These are phyloP conservation scores for Rhinogobius similis DNA, from an alignment of 2,113 vertebrate species.

Conservation along the genomic window DNA sequence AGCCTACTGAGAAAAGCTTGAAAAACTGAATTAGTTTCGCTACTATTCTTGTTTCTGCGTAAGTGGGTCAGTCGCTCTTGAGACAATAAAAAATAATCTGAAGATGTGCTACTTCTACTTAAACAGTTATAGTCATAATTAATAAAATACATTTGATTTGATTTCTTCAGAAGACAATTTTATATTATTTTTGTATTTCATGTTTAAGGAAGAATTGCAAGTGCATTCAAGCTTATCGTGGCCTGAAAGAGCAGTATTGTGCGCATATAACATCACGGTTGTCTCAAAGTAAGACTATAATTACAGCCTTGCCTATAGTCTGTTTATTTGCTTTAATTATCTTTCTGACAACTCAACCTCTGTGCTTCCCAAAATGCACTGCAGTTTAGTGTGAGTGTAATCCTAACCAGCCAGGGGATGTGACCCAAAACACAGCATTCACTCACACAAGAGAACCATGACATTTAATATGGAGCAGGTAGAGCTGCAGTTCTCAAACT, in stretches of 20 bases:
- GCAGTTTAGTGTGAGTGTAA: constrained; percentile 7
- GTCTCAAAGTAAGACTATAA: constrained; percentile 34
- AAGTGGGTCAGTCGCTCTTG: background rate
- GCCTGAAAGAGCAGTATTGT: constrained; percentile 38
- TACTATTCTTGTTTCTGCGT: background rate
- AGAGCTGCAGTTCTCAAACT: background rate
- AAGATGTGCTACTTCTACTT: background rate
- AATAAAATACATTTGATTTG: background rate
- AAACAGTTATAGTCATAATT: background rate
- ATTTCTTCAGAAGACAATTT: background rate
- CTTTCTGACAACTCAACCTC: constrained; percentile 5
- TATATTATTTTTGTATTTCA: background rate
- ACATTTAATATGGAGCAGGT: constrained; percentile 16
- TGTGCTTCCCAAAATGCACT: constrained; percentile 17
- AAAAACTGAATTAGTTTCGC: background rate
- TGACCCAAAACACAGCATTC: constrained; percentile 17
- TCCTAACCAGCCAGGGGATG: constrained; percentile 11
- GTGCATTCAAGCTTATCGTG: constrained; percentile 20
- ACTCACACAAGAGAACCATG: constrained; percentile 17
- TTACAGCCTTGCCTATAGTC: constrained; percentile 46
- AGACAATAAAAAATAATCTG: background rate
- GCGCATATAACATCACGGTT: constrained; percentile 21
- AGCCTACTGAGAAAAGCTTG: background rate
- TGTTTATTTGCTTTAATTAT: background rate
- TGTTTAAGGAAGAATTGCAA: constrained; percentile 13